Evolutionary conservation across 2,113 vertebrate genomes (phyloP), one percentile per base, ranked within the genome.

Genomic region (Asarcornis scutulata): DNA sequence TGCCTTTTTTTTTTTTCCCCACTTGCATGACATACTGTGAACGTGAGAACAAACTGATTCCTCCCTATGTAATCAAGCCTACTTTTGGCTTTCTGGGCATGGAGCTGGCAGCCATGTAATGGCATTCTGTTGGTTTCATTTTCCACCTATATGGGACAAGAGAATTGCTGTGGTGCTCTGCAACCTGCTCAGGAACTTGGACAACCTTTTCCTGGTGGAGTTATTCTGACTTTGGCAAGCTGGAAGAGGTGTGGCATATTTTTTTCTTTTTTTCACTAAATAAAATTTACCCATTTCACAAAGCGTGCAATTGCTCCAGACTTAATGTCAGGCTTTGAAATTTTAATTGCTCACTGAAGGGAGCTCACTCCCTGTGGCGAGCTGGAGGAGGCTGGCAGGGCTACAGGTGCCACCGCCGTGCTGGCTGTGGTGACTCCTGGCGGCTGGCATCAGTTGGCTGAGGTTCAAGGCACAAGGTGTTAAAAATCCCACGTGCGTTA

Each of bases 41-140:
- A 84, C 56, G 86, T 83, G 91, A 95, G 50, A 88, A 63, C 48
- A 85, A 93, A 77, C 55, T 31, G 52, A 88, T 89, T 58, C 59
- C 23, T 93, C 52, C 32, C 64, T 71, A 2, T 42, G 25, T 88
- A 91, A 74, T 63, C 64, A 71, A 75, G 12, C 52, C 76, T 90
- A 42, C 69, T 86, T 91, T 66, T 58, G 38, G 50, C 53, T 94
- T 93, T 64, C 42, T 36, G 53, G 14, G 2, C 36, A 42, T 76
- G 81, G 48, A 80, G n/a, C 59, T 82, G 55, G 44, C 27, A 82
- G 66, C 40, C 13, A 12, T 86, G 8, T 91, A 48, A 50, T 14
- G 31, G 48, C 2, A 2, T 72, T 90, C 59, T 44, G 27, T 91
- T 83, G 55, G 3, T 77, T 94, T 91, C 46, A 48, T 48, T 81